A percentile compares a stretch with the other conserved stretches of the same genome.
Conservation (phyloP, 2,888 invertebrate species). For the Acleris cristana region DNA sequence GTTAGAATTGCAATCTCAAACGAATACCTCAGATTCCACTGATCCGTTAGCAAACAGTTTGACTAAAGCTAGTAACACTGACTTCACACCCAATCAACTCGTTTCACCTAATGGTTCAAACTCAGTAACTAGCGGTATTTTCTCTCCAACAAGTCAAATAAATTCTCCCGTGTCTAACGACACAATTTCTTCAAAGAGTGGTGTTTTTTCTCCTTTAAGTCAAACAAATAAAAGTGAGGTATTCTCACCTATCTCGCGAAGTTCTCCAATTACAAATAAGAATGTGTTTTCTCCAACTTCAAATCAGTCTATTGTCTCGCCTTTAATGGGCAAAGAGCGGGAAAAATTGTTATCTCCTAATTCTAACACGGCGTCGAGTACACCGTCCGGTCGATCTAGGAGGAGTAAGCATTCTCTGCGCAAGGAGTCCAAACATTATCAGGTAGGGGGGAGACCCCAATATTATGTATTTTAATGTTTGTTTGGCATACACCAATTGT, state of each 20-base stretch:
- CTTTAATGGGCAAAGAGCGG: constrained; percentile 70
- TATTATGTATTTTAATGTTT: constrained; percentile 39
- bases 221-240: constrained; percentile 80
- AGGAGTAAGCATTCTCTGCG: constrained; percentile 84
- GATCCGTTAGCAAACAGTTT: constrained; percentile 72
- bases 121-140: constrained; percentile 80
- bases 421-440: constrained; percentile 89
- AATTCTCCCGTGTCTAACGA: constrained; percentile 81
- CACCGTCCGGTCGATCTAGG: constrained; percentile 83
- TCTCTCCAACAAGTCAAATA: constrained; percentile 81
- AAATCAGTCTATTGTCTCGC: constrained; percentile 75
- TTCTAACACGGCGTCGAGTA: constrained; percentile 79
- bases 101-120: constrained; percentile 80
- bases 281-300: constrained; percentile 77
- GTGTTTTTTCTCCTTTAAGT: constrained; percentile 79
- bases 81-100: constrained; percentile 71
- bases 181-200: constrained; percentile 80
- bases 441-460: constrained; percentile 71
- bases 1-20: constrained; percentile 69
- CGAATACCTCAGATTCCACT: constrained; percentile 70
- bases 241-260: constrained; percentile 77
- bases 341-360: constrained; percentile 76
- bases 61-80: constrained; percentile 68
- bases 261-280: constrained; percentile 77
- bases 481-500: constrained; percentile 42